phyloP scores from a whole-genome alignment of 2,888 invertebrate species.

The Tolmerus cingulatus region DNA sequence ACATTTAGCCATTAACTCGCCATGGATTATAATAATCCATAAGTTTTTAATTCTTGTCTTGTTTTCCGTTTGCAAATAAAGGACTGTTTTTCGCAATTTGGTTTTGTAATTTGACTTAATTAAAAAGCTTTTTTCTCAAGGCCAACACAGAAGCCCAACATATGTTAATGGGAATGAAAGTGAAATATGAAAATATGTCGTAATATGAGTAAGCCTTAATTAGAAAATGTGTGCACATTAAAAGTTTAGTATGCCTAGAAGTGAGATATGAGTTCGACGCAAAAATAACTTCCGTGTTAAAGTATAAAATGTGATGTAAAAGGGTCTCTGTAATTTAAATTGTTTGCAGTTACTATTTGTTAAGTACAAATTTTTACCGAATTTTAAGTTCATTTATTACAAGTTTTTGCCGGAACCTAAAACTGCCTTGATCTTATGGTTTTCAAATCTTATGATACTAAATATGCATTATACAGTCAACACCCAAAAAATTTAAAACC shows the following conservation, averaged over 20 bases:
- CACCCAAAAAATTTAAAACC: not conserved
- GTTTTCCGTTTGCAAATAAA: not conserved
- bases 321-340: not conserved
- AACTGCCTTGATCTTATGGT: conserved; percentile 27
- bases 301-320: not conserved
- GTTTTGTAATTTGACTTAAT: not conserved
- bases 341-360: not conserved
- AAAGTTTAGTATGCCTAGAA: not conserved
- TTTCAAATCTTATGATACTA: not conserved
- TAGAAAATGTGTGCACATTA: not conserved
- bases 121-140: not conserved
- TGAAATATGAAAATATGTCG: not conserved
- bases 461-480: not conserved
- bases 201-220: not conserved
- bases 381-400: not conserved
- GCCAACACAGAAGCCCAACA: not conserved
- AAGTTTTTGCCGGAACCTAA: not conserved
- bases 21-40: not conserved
- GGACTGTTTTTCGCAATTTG: not conserved
- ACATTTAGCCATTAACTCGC: not conserved
- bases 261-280: not conserved
- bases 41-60: not conserved
- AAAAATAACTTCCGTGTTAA: not conserved
- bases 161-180: not conserved
- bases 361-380: not conserved